Evolutionary conservation across 2,113 vertebrate species (phyloP), one percentile per base, ranked within the genome.

Genomic region (Hylia prasina): DNA sequence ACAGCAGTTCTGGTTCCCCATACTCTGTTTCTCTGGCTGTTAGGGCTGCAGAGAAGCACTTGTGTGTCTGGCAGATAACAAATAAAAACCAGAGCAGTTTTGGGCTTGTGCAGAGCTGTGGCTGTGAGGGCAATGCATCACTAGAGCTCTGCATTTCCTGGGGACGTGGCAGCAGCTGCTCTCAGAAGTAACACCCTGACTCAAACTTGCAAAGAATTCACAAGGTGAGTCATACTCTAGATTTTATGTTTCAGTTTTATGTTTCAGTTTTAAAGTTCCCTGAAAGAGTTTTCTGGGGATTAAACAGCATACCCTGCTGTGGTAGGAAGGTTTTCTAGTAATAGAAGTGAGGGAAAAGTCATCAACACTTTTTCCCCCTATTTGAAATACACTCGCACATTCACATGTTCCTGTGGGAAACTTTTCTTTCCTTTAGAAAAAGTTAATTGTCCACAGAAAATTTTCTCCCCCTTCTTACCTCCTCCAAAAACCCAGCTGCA

Each of bases 241-340:
- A 86, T 87, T 83, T 89, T 71, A 71, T 0, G 3, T 61, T 84
- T n/a, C n/a, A n/a, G n/a, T 95, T 82, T 93, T 82, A 54, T 24
- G 39, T 81, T 93, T 81, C 33, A 47, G 81, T 77, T 91, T 94
- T 73, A 90, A 92, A 90, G 60, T 53, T 92, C 72, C 44, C 72
- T 73, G 35, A 63, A 83, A 80, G 42, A 15, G 58, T 22, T 37
- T 92, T 86, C 45, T 47, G 47, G 60, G 48, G 51, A 73, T 92
- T 87, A 77, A 18, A 54, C 15, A 58, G 53, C 76, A 60, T 70
- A 39, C 40, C 58, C 68, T 77, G 68, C 86, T 89, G 76, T 18
- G 51, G 50, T 80, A 47, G 83, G 90, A 81, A 92, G 88, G 64
- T 51, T 40, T 86, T 90, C 80, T 73, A 92, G 91, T 66, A 86